Base-by-base conservation (phyloP, 2,888 invertebrate species). In the Tromatobia lineatoria region DNA sequence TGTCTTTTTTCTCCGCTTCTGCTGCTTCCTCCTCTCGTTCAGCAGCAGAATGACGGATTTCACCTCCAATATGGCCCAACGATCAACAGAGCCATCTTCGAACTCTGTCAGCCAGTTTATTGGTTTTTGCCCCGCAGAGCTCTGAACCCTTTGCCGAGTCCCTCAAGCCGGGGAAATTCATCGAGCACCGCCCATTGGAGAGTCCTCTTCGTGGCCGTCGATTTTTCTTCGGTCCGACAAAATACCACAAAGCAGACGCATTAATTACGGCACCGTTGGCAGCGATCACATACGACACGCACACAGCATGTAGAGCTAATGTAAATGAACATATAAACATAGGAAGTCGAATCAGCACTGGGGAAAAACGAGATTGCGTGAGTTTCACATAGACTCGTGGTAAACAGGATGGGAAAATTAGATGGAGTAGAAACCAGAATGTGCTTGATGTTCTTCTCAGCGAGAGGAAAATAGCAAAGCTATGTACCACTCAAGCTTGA, bases 21-120 rank as follows among this genome's bases (percentile, higher is more conserved):
- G 29, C 29, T 42, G 54, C 23, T 25, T 64, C 38, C 18, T 2
- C 42, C 29, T 50, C 45, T 45, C 59, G 54, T 23, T 67, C 45
- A 57, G 20, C 45, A 57, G 20, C 29, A 3, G 52, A 70, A 7
- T 57, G 42, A 34, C 34, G 61, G 76, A 76, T 59, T 76, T 76
- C 69, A 57, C 76, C 42, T 57, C 34, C 61, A 64, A 70, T 64
- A 61, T 50, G 64, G 50, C 64, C 13, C 38, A 77, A 20, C 42
- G 20, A 42, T 42, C 42, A 20, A 64, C 38, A 64, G 59, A n/a
- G n/a, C 64, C 18, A 38, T 25, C n/a, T 18, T 38, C 18, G 20
- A 38, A n/a, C 64, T 38, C 38, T 42, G 38, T 11, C 20, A 18
- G 18, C n/a, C 42, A 20, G 20, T 20, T 61, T 34, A 34, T 29